A percentile compares a stretch with the other conserved stretches of the same genome.
phyloP scores from a whole-genome alignment of 2,888 invertebrate species.

The Hirtodrosophila histrioides region DNA sequence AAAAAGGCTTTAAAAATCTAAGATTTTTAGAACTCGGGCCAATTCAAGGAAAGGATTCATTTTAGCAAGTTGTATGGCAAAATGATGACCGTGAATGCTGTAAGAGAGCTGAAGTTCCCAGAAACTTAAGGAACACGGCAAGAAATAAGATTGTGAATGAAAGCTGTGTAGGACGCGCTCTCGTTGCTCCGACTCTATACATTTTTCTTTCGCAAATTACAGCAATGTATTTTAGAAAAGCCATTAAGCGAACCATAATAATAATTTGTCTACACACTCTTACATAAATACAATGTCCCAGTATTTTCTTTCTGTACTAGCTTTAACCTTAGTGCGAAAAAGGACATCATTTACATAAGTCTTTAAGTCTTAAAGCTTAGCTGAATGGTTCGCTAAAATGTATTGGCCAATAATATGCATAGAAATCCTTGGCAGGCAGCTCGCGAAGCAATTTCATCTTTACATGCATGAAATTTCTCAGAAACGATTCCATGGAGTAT shows the following conservation, averaged over 20 bases:
- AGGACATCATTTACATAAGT: not conserved
- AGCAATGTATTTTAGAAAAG: slow-evolving; percentile 55
- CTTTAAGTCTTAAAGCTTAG: slow-evolving; percentile 18
- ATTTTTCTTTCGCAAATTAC: slow-evolving; percentile 25
- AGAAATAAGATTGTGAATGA: slow-evolving; percentile 3
- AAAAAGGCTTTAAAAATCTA: no score
- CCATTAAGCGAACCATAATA: slow-evolving; percentile 64
- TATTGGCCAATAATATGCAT: slow-evolving; percentile 43
- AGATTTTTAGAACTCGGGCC: no score
- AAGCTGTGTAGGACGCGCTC: slow-evolving; percentile 8
- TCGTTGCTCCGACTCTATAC: not conserved
- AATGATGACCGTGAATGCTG: no score
- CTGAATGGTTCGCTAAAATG: not conserved
- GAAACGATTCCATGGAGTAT: slow-evolving; percentile 69
- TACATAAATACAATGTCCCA: slow-evolving; percentile 7
- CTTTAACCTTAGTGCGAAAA: not conserved
- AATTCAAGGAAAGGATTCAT: no score
- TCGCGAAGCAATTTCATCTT: slow-evolving; percentile 59
- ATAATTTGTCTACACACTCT: slow-evolving; percentile 63
- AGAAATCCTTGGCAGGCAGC: slow-evolving; percentile 29
- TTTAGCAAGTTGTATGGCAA: no score
- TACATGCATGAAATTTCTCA: slow-evolving; percentile 66
- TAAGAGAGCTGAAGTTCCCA: not conserved
- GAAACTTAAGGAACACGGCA: not conserved
- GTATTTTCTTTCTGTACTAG: not conserved